A percentile compares a stretch with the other conserved stretches of the same genome.
phyloP scores from a whole-genome alignment of 2,113 vertebrate genomes.

The Pteronura brasiliensis region DNA sequence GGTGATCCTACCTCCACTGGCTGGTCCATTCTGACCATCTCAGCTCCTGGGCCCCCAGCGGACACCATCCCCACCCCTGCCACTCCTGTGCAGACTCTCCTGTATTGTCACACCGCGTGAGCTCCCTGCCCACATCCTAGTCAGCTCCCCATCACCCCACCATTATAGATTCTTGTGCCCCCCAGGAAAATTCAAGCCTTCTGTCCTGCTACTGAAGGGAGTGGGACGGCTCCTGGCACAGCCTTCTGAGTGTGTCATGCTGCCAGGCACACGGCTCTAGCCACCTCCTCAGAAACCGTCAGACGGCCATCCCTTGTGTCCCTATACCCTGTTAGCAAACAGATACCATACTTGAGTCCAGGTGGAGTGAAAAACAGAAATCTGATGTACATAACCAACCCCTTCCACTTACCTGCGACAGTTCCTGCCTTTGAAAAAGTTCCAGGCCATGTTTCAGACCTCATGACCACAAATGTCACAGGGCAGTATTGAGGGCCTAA shows the following conservation, averaged over 20 bases:
- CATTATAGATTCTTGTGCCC: rapidly evolving
- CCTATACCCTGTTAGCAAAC: background rate
- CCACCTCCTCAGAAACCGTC: no score
- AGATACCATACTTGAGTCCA: background rate
- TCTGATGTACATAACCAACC: background rate
- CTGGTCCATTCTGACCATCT: background rate
- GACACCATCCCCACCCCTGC: no score
- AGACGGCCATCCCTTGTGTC: no score
- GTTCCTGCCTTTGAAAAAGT: background rate
- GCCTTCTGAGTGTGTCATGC: background rate
- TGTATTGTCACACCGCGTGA: background rate
- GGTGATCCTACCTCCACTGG: background rate
- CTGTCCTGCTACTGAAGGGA: background rate
- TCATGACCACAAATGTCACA: background rate
- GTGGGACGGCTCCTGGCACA: background rate
- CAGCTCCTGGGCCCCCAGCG: background rate
- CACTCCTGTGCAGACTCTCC: background rate
- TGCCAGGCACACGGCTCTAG: no score
- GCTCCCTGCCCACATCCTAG: background rate
- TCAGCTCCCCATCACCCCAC: background rate
- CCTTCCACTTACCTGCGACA: background rate
- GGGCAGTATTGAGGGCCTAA: background rate
- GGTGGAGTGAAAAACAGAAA: background rate
- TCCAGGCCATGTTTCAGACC: background rate
- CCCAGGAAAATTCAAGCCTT: background rate